These are phyloP conservation scores for Parasteatoda lunata DNA, from an alignment of 2,888 invertebrate genomes.

Conservation along the genomic window DNA sequence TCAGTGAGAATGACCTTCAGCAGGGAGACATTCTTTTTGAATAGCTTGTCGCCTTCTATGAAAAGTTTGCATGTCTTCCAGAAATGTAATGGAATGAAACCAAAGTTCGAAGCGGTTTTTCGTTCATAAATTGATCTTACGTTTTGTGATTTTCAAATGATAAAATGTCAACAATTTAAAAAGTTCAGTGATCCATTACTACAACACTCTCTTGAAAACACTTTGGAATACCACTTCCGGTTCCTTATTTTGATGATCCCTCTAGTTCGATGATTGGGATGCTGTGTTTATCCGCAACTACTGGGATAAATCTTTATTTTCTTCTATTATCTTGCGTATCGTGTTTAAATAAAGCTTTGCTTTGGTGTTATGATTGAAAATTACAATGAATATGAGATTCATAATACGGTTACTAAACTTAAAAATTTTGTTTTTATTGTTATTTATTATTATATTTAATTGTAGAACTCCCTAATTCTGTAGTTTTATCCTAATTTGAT, in stretches of 20 bases:
- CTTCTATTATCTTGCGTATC: slow-evolving; percentile 52
- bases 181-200: too few relatives aligned
- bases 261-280: slow-evolving; percentile 28
- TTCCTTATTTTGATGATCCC: slow-evolving; percentile 38
- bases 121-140: too few relatives aligned
- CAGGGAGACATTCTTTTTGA: too few relatives aligned
- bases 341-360: slow-evolving; percentile 30
- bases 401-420: neutral
- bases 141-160: too few relatives aligned
- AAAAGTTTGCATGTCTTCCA: too few relatives aligned
- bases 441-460: neutral
- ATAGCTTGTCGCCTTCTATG: too few relatives aligned
- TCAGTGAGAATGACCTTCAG: too few relatives aligned
- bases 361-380: slow-evolving; percentile 31
- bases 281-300: slow-evolving; percentile 62
- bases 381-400: neutral
- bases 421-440: neutral
- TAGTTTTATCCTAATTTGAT: slow-evolving; percentile 15
- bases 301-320: slow-evolving; percentile 16
- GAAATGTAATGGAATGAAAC: too few relatives aligned
- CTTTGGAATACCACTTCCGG: slow-evolving; percentile 5
- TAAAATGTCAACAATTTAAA: too few relatives aligned
- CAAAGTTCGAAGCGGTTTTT: too few relatives aligned
- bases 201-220: too few relatives aligned
- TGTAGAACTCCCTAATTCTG: neutral